Base-by-base conservation (phyloP, 2,113 vertebrate species). In the Microcebus murinus region DNA sequence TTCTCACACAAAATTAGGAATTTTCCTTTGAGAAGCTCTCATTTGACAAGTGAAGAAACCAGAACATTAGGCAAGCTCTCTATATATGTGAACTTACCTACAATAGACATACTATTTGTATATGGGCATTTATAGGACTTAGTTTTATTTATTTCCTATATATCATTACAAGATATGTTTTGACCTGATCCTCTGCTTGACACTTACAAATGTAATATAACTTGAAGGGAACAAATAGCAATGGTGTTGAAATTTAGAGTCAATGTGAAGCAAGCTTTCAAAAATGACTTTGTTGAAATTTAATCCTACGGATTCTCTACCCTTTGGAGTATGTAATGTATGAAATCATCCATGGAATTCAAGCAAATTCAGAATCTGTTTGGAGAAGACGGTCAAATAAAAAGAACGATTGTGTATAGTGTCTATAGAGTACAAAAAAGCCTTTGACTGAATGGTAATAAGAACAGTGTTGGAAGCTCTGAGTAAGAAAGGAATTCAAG, bases 271-370 rank as follows among this genome's bases (percentile, higher is more conserved):
- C 74, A 97, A 98, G 95, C 76, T 93, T 97, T 88, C 42, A 17
- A 95, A 95, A 96, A 97, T 85, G 96, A 84, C 94, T 98, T 95
- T 87, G 91, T 88, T 98, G 98, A 98, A 98, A 98, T 98, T 86
- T 97, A 98, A 98, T 98, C 96, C 94, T 97, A 98, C 73, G 83
- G 92, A 98, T 98, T 98, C 98, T 98, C 97, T 98, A 97, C 97
- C 97, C 98, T 98, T 98, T 98, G 96, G 97, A 98, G 91, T 98
- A 86, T 98, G 96, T 98, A 98, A 97, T 98, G 97, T 98, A 96
- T 96, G 96, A 98, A 99, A 98, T 98, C 98, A 98, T 98, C 98
- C 97, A 98, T 98, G 98, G 98, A 98, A 98, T 98, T 98, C 97
- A 98, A 98, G 97, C 90, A 98, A 98, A 98, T 98, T 98, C 97